Percentiles rank a stretch among this genome's conserved stretches.
Evolutionary conservation across 2,888 invertebrate genomes (phyloP).

Genomic region (Cheilosia urbana): DNA sequence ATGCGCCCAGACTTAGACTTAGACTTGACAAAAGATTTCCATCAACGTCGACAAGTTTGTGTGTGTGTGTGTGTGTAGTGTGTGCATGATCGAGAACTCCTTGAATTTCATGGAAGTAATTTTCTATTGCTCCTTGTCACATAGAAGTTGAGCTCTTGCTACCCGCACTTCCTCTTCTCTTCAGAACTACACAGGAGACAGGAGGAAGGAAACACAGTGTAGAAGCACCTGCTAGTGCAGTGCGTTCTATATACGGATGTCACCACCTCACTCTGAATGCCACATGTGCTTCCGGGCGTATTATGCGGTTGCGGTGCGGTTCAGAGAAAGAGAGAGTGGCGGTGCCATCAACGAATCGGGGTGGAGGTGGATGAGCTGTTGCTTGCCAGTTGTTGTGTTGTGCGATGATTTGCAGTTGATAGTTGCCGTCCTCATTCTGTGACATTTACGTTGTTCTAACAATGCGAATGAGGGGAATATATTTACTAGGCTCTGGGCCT

Average conservation of each 20-base stretch:
- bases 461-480: conserved; percentile 26
- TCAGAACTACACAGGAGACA: conserved; percentile 15
- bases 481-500: conserved; percentile 5
- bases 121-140: conserved; percentile 67
- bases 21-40: conserved; percentile 35
- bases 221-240: conserved; percentile 42
- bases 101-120: conserved; percentile 68
- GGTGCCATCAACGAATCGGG: conserved; percentile 25
- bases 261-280: conserved; percentile 23
- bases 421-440: conserved; percentile 51
- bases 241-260: not conserved
- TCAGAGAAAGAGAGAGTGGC: not conserved
- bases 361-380: conserved; percentile 22
- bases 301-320: conserved; percentile 42
- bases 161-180: not conserved
- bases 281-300: conserved; percentile 57
- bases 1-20: conserved; percentile 8
- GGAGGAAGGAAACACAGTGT: conserved; percentile 34
- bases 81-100: conserved; percentile 36
- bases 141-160: conserved; percentile 6
- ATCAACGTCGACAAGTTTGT: conserved; percentile 1
- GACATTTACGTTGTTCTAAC: conserved; percentile 55
- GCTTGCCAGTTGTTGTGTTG: conserved; percentile 7
- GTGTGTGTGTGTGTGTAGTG: conserved; percentile 8
- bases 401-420: conserved; percentile 65